Base-by-base conservation (phyloP, 2,888 invertebrate species). In the Glaucopsyche alexis region DNA sequence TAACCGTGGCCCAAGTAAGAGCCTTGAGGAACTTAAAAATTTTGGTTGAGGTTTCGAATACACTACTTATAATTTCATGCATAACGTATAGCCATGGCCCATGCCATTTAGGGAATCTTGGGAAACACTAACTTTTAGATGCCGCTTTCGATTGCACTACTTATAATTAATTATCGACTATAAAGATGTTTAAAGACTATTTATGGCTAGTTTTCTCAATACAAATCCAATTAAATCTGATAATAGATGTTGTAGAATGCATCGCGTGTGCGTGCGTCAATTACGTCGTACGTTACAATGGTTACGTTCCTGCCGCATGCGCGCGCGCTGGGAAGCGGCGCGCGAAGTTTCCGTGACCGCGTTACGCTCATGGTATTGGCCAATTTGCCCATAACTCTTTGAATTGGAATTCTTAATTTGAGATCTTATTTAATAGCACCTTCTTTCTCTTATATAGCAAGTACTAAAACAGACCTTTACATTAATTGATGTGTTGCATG, bases 331-430 rank as follows among this genome's bases (percentile, higher is more conserved):
- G 67, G 29, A 69, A 69, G 69, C 69, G 49, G 42, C 42, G 42
- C 29, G 67, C 69, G 49, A 11, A 13, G 49, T 69, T 69, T 69
- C 69, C 49, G 69, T 69, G 69, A 69, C 69, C 69, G 69, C 47
- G 19, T 69, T 69, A 60, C 60, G 49, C 60, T 60, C 60, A 60
- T 60, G 60, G 29, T 69, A 7, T 49, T 69, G 49, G 16, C 42
- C 66, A 42, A 42, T 42, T 40, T 42, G 42, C 42, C 42, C 42
- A 14, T 66, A 42, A 40, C n/a, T 66, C 60, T 7, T 29, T 13
- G 38, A 60, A 60, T 60, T 60, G 60, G 14, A 29, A 38, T 60
- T 60, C 29, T 7, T 60, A 60, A 38, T 60, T 60, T 60, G 6
- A 60, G 7, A 38, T 60, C 60, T 60, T 60, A 29, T 29, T 60